These are phyloP conservation scores for Calidris pugnax DNA, from an alignment of 2,113 vertebrate genomes.

Conservation along the genomic window DNA sequence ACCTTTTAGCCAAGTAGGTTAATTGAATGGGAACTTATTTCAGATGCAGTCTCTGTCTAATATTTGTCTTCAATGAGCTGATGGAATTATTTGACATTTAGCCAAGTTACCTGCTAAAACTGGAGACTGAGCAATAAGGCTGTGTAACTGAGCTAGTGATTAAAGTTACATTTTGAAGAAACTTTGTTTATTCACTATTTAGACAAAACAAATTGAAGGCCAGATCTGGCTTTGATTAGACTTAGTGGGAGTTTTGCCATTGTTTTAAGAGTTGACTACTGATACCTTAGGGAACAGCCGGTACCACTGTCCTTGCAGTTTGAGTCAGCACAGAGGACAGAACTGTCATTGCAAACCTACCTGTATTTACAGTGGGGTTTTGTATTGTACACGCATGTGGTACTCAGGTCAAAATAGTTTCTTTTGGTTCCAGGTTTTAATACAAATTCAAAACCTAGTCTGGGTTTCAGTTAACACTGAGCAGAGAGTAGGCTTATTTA, in stretches of 20 bases:
- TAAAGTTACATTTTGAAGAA: neutral
- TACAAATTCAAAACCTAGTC: neutral
- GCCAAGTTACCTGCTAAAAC: neutral
- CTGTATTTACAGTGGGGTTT: neutral
- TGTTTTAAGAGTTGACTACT: neutral
- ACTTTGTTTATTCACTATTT: neutral
- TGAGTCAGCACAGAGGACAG: neutral
- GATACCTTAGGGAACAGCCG: neutral
- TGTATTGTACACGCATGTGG: neutral
- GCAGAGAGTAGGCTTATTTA: neutral
- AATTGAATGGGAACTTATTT: slow-evolving; percentile 31
- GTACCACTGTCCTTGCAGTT: neutral
- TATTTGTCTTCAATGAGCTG: slow-evolving; percentile 29
- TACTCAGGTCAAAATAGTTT: neutral
- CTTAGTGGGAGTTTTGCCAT: neutral
- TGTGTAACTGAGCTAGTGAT: neutral
- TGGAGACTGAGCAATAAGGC: neutral
- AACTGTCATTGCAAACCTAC: neutral
- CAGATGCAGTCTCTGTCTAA: neutral
- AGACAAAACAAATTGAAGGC: neutral
- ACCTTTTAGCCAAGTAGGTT: slow-evolving; percentile 42
- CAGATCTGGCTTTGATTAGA: neutral
- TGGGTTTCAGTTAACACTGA: neutral
- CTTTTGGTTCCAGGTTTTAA: neutral
- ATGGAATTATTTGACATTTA: slow-evolving; percentile 32